Base-by-base conservation (phyloP, 2,888 invertebrate species). In the Cryptosula pallasiana region DNA sequence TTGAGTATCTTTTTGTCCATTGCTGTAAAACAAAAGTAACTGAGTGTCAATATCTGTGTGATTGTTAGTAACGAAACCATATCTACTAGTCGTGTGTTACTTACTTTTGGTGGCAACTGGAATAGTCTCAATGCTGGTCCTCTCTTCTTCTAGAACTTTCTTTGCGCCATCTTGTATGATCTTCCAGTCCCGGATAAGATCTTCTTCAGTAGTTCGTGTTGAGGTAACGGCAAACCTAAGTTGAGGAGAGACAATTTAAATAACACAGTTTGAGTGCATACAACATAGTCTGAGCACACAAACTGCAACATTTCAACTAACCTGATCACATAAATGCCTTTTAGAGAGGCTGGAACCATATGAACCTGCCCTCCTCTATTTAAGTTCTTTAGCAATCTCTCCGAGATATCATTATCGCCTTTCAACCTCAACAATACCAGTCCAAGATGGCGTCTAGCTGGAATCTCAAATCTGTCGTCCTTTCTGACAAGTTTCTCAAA, bases 311-410 rank as follows among this genome's bases (percentile, higher is more conserved):
- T n/a, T n/a, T n/a, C n/a, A n/a, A 45, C 57, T 57, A 63, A 63
- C 72, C 94, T 86, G 75, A 96, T 95, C 70, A 96, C 94, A 82
- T 87, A 87, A 71, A 81, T 82, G 0, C 91, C 92, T 81, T 95
- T 95, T 73, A 97, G 88, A 73, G 93, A 91, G 0, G 96, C 95
- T 0, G 97, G 97, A 0, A 98, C 96, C 76, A 95, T 94, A 84
- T 98, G 96, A 5, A 97, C 88, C 77, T 90, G 90, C 5, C 95
- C 96, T 0, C 92, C 89, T 0, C 90, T 90, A 81, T 97, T 98
- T 71, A 98, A 85, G 0, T 91, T 89, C 83, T 95, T 95, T 72
- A 97, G 87, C 1, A 97, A 81, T 32, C 78, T 79, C 84, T 98
- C 97, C 0, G 97, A 97, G 69, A 94, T 87, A 69, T 85, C 85